Evolutionary conservation across 37 sponge, comb jelly and placozoan species (phyloP).

Genomic region (Aphrocallistes beatrix): DNA sequence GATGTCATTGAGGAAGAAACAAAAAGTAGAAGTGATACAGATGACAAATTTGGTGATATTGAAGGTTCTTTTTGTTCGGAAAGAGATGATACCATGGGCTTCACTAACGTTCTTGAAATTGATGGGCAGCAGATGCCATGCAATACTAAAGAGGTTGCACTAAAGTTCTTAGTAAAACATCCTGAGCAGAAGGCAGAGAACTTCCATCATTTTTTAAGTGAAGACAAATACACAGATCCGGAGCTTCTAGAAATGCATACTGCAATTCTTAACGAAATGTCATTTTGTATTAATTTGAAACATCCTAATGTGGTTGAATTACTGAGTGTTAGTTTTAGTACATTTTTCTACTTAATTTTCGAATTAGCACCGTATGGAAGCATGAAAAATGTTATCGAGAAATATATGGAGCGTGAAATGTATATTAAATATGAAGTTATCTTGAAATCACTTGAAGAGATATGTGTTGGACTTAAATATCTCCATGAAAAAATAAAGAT

Average conservation of each 20-base stretch:
- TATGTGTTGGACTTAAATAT: background rate
- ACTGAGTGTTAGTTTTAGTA: background rate
- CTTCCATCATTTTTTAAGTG: background rate
- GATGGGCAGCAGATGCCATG: background rate
- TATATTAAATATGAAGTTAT: background rate
- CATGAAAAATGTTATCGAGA: background rate
- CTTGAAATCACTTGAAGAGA: background rate
- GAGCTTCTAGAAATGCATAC: background rate
- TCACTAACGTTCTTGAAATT: background rate
- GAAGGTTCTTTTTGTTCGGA: background rate
- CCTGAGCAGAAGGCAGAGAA: conserved; percentile 8
- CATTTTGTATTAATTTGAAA: background rate
- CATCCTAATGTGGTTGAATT: background rate
- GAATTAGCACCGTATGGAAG: background rate
- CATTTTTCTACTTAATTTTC: background rate
- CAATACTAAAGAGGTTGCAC: background rate
- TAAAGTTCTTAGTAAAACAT: background rate
- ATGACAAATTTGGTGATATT: no score
- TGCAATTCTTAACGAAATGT: background rate
- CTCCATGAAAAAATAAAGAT: background rate
- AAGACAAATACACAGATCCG: background rate
- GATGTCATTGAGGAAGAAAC: background rate
- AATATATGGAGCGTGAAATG: background rate
- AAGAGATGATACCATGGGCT: background rate
- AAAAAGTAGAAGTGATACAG: background rate